Evolutionary conservation across 1,140 invertebrate species (phyloP).

Genomic region (Idris sp.): DNA sequence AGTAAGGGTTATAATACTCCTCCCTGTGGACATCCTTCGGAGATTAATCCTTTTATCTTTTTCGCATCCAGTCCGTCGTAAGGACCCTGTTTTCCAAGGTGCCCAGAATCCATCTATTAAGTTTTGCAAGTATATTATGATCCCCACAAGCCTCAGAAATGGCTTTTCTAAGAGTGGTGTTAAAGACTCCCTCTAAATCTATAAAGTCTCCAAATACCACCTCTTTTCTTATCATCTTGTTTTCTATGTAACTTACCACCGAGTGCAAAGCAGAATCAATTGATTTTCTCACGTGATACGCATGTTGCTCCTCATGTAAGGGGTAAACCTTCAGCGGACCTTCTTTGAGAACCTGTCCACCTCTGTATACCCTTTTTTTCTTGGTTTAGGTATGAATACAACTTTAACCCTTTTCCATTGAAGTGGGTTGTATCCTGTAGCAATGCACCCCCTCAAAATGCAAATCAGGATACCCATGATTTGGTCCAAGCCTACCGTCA

Average conservation of each 20-base stretch:
- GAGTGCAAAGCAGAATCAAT: background rate
- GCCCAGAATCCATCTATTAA: background rate
- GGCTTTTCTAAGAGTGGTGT: background rate
- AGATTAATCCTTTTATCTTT: background rate
- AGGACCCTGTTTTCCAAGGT: background rate
- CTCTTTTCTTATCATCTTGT: background rate
- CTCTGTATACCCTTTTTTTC: too few species aligned
- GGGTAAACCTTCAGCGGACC: background rate
- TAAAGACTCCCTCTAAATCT: slow-evolving; percentile 2
- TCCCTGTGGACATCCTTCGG: background rate
- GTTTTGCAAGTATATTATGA: background rate
- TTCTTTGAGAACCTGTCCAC: too few species aligned
- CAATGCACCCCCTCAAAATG: too few species aligned
- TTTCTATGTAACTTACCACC: background rate
- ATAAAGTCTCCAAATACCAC: background rate
- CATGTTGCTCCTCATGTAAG: background rate
- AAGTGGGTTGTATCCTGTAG: too few species aligned
- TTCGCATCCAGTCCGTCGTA: background rate
- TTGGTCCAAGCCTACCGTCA: too few species aligned
- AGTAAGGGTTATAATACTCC: background rate
- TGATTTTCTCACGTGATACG: background rate
- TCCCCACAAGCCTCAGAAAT: background rate
- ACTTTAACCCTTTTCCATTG: too few species aligned
- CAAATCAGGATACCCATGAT: too few species aligned
- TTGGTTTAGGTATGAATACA: too few species aligned